These are phyloP conservation scores for Phortica magna DNA, from an alignment of 2,888 invertebrate species.

Conservation along the genomic window DNA sequence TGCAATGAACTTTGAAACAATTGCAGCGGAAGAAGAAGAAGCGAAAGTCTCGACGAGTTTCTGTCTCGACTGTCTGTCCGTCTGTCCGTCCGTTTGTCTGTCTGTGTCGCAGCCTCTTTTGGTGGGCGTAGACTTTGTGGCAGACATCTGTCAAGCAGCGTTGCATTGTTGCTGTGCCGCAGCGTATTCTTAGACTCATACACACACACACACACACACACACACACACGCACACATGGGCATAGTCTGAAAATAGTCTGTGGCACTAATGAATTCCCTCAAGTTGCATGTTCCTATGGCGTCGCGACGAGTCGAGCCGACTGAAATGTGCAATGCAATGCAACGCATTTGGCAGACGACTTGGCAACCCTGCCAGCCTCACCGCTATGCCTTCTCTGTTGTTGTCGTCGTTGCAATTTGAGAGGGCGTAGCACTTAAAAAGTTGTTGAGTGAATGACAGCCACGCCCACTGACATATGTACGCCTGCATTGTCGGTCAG, in stretches of 20 bases:
- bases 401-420: constrained; percentile 56
- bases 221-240: too few species aligned
- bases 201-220: too few species aligned
- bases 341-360: constrained; percentile 11
- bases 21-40: constrained; percentile 34
- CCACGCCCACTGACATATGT: too few species aligned
- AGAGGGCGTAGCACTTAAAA: constrained; percentile 68
- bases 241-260: not conserved
- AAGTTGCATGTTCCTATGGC: not conserved
- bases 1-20: constrained; percentile 61
- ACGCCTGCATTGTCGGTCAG: constrained; percentile 8
- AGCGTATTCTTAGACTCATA: not conserved
- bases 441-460: constrained; percentile 52
- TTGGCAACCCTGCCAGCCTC: not conserved
- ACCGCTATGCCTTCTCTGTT: not conserved
- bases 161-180: not conserved
- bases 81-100: not conserved
- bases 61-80: not conserved
- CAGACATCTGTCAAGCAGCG: not conserved
- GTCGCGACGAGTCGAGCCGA: too few species aligned
- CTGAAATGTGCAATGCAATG: not conserved
- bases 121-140: not conserved
- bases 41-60: not conserved
- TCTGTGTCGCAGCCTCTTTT: not conserved
- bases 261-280: not conserved